Evolutionary conservation across 2,113 vertebrate species (phyloP).

Genomic region (Corythoichthys haematopterus): DNA sequence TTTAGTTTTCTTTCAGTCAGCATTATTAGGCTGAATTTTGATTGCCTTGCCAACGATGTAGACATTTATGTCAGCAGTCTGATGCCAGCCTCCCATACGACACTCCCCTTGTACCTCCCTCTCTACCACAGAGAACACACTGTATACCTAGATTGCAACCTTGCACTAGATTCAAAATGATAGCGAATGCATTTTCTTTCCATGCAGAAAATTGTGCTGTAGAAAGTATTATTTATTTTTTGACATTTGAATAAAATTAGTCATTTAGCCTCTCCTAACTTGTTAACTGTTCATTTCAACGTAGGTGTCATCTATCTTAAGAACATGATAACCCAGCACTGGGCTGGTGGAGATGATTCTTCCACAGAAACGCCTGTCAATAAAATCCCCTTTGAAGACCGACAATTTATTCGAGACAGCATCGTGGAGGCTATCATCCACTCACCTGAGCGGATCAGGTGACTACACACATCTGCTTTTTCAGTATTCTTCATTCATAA

Average conservation of each 20-base stretch:
- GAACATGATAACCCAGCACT: constrained; percentile 98
- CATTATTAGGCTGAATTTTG: constrained; percentile 60
- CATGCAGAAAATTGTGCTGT: background rate
- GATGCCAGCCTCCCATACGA: constrained; percentile 24
- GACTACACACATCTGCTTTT: constrained; percentile 24
- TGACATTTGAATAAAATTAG: background rate
- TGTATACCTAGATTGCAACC: constrained; percentile 32
- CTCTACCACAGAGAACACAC: background rate
- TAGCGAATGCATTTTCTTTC: background rate
- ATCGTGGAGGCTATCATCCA: constrained; percentile 99
- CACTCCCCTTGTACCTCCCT: constrained; percentile 21
- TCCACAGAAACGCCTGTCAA: constrained; percentile 82
- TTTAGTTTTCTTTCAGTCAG: constrained; percentile 45
- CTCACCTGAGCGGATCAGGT: constrained; percentile 97
- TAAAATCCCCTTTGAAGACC: constrained; percentile 93
- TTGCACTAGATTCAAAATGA: constrained; percentile 50
- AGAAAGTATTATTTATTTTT: background rate
- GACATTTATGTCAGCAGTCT: constrained; percentile 60
- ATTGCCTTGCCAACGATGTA: constrained; percentile 42
- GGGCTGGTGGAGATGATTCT: constrained; percentile 86
- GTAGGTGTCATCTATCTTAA: constrained; percentile 98
- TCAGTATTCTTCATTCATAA: background rate
- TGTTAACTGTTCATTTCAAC: background rate
- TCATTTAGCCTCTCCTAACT: background rate
- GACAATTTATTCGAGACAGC: constrained; percentile 92